phyloP scores from a whole-genome alignment of 2,797 vertebrate genomes.

The Gymnopithys bicolor region DNA sequence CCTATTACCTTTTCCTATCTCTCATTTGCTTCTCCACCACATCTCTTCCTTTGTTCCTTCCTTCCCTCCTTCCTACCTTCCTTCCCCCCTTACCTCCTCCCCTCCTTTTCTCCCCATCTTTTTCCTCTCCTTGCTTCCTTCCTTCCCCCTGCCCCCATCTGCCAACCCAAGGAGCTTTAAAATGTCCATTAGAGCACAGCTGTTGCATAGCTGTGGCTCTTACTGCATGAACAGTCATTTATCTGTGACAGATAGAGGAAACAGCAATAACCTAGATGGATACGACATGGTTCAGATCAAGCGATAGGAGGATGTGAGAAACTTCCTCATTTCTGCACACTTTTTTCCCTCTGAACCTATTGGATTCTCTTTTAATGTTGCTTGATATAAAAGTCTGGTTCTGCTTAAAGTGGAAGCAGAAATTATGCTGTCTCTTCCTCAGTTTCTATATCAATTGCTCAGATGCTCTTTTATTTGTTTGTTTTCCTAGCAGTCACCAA shows the following conservation, averaged over 20 bases:
- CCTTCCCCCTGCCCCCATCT: neutral
- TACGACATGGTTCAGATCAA: neutral
- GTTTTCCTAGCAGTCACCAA: neutral
- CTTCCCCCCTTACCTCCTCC: neutral
- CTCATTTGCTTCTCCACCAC: neutral
- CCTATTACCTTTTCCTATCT: constrained; percentile 32
- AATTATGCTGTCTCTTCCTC: neutral
- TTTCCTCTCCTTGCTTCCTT: neutral
- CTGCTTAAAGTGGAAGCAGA: neutral
- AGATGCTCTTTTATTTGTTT: neutral
- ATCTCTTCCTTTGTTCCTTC: neutral
- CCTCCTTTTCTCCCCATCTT: neutral
- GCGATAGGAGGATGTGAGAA: neutral
- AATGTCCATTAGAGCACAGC: neutral
- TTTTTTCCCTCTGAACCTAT: neutral
- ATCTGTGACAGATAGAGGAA: constrained; percentile 21
- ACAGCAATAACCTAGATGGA: constrained; percentile 17
- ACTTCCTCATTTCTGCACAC: neutral
- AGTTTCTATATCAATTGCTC: neutral
- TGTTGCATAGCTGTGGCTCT: neutral
- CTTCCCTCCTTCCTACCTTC: too few species aligned
- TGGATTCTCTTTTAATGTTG: neutral
- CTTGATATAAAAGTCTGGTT: neutral
- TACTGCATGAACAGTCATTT: constrained; percentile 52
- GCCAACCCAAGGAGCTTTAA: neutral